Conservation (phyloP, 2,113 vertebrate genomes). For the Naja naja region DNA sequence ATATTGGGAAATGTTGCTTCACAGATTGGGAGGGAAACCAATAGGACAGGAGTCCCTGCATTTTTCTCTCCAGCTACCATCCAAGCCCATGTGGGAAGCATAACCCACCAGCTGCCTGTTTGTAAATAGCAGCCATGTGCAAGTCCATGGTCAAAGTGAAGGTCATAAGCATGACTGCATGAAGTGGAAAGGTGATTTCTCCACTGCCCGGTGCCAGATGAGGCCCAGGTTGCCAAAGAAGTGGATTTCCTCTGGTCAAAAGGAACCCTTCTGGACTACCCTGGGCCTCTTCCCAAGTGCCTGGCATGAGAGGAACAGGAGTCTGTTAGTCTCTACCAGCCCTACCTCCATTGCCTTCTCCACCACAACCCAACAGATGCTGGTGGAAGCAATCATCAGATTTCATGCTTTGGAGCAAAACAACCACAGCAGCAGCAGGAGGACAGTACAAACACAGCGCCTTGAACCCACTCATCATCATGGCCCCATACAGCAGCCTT, state of each 20-base stretch:
- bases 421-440: background rate
- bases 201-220: no score
- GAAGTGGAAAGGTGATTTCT: background rate
- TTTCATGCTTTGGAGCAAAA: conserved; percentile 26
- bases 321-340: background rate
- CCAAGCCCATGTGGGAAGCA: no score
- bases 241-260: background rate
- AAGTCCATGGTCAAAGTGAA: background rate
- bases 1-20: background rate
- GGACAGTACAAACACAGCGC: background rate
- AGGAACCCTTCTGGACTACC: background rate
- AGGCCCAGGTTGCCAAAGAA: background rate
- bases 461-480: background rate
- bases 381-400: conserved; percentile 5
- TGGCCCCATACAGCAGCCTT: background rate
- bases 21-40: background rate
- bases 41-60: background rate
- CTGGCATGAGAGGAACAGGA: background rate
- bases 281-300: background rate
- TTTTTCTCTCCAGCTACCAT: background rate
- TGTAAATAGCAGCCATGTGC: background rate
- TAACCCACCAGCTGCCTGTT: background rate
- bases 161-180: no score
- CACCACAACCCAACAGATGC: conserved; percentile 19
- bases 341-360: conserved; percentile 5